phyloP scores from a whole-genome alignment of 2,797 vertebrate species.

The Neosilurus hyrtlii region DNA sequence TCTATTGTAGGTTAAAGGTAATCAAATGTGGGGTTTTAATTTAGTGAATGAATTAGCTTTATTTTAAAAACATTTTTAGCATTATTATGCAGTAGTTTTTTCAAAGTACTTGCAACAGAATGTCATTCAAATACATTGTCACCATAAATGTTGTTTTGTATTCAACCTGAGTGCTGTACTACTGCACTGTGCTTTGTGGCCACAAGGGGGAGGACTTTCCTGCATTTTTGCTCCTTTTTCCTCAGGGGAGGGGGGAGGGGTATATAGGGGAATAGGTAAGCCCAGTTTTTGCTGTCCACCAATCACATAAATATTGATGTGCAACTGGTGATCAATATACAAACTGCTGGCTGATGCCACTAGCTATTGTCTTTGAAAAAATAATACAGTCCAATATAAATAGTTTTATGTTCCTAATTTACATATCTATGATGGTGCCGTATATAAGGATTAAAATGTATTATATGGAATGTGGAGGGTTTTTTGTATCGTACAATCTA shows the following conservation, averaged over 20 bases:
- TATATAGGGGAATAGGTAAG: neutral
- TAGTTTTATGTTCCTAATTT: neutral
- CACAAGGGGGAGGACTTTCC: conserved; percentile 45
- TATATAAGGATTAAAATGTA: neutral
- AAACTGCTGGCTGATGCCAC: neutral
- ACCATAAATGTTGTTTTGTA: neutral
- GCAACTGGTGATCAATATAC: neutral
- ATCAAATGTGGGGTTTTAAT: neutral
- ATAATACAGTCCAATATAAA: neutral
- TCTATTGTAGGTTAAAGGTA: neutral
- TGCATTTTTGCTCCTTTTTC: conserved; percentile 7
- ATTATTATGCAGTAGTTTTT: neutral
- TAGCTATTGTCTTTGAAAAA: neutral
- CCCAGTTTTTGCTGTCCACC: neutral
- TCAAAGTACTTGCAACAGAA: neutral
- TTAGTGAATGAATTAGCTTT: neutral
- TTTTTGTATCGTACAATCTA: neutral
- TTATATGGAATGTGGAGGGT: neutral
- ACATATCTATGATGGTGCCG: too few species aligned
- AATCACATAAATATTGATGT: neutral
- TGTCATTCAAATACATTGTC: neutral
- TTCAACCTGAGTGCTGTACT: neutral
- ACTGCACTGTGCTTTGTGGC: conserved; percentile 3
- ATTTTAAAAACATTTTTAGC: neutral
- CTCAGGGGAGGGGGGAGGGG: too few species aligned